Base-by-base conservation (phyloP, 1,140 invertebrate genomes). In the Meloidogyne chitwoodi region DNA sequence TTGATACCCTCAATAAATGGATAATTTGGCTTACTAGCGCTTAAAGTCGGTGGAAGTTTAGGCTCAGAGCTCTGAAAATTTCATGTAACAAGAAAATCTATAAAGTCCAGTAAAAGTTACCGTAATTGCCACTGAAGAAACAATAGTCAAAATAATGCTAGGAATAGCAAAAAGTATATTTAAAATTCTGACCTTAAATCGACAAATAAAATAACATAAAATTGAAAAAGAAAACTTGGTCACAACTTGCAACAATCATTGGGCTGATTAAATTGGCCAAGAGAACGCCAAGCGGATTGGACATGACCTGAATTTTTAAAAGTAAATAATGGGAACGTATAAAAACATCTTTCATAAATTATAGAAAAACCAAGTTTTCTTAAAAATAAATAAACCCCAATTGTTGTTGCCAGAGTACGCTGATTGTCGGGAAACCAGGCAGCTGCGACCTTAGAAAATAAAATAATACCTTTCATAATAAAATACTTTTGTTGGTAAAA, bases 381-480 rank as follows among this genome's bases (percentile, higher is more conserved):
- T 38, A 77, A 62, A 19, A 61, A 24, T 64, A 64, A 11, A 31
- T 38, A 3, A 44, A 64, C 68, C 31, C 81, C 85, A 38, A 86
- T 81, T 19, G 86, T 87, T 1, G 84, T 87, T 16, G 85, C 85
- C 14, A 87, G 61, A 14, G 83, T 84, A 27, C 85, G 86, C 67
- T 86, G 84, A 38, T 77, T 85, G 38, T 81, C 81, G 2, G 84
- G 84, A 74, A 86, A 86, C 85, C 85, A 86, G 19, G 86, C 75
- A 19, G 78, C 86, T 10, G 85, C 86, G 2, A 86, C 84, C 76
- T 77, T 68, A 80, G 24, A 61, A 81, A 27, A 24, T 14, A 27
- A 1, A 16, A 24, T 26, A 19, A 14, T 48, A 6, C 0, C 14
- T 24, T 24, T 74, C 74, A 67, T 34, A 75, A 75, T 62, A 74